Evolutionary conservation across 30 jellyfish, hydroid and myxozoan species (phyloP).

Genomic region (Morbakka virulenta): DNA sequence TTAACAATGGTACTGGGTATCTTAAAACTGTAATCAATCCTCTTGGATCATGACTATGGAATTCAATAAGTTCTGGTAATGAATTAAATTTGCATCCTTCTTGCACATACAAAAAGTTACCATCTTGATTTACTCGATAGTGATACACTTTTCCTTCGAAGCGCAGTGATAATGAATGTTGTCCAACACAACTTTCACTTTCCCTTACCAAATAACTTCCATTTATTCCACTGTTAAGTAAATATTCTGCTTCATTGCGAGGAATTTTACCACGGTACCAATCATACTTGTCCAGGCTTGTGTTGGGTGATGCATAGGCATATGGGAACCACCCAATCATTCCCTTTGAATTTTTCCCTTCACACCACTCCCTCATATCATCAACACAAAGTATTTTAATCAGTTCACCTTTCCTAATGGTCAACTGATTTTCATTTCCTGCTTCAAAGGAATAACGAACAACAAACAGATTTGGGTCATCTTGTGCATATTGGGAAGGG

Average conservation of each 20-base stretch:
- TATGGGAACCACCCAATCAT: slow-evolving; percentile 90
- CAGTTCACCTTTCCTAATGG: slow-evolving; percentile 72
- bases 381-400: slow-evolving; percentile 47
- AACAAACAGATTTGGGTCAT: slow-evolving; percentile 64
- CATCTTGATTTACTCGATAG: slow-evolving; percentile 82
- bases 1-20: slow-evolving; percentile 90
- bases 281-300: slow-evolving; percentile 74
- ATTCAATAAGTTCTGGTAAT: slow-evolving; percentile 71
- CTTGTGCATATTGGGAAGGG: slow-evolving; percentile 13
- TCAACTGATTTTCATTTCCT: slow-evolving; percentile 74
- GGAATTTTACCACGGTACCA: slow-evolving; percentile 96
- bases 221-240: slow-evolving; percentile 89
- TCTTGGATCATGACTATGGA: slow-evolving; percentile 86
- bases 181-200: slow-evolving; percentile 96
- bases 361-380: slow-evolving; percentile 78
- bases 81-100: slow-evolving; percentile 82
- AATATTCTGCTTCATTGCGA: slow-evolving; percentile 90
- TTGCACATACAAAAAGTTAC: slow-evolving; percentile 78
- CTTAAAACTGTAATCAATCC: slow-evolving; percentile 86
- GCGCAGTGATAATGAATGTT: slow-evolving; percentile 90
- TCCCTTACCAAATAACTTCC: slow-evolving; percentile 92
- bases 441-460: slow-evolving; percentile 90
- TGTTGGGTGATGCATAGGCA: slow-evolving; percentile 67
- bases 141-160: slow-evolving; percentile 93
- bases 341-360: slow-evolving; percentile 73